A percentile compares a stretch with the other conserved stretches of the same genome.
phyloP scores from a whole-genome alignment of 2,797 vertebrate genomes.

The Cuniculus paca region DNA sequence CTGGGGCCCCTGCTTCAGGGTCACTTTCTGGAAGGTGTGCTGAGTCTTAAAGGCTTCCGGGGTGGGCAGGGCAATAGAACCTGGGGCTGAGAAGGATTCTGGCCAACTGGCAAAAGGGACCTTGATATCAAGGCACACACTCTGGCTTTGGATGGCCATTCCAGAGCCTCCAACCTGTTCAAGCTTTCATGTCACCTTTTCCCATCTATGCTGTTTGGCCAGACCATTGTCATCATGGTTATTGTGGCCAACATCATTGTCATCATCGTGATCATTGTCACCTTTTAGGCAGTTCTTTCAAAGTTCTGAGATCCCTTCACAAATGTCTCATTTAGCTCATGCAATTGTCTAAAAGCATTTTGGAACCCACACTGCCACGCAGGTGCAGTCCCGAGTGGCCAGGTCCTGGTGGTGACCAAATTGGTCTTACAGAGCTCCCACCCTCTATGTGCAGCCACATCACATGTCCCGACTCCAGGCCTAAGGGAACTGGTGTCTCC shows the following conservation, averaged over 20 bases:
- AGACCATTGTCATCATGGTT: neutral
- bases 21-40: too few species aligned
- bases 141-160: neutral
- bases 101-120: neutral
- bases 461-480: neutral
- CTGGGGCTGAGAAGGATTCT: neutral
- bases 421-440: neutral
- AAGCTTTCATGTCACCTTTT: neutral
- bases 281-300: constrained; percentile 6
- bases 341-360: neutral
- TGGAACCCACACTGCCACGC: neutral
- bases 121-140: neutral
- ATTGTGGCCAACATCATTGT: neutral
- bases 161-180: neutral
- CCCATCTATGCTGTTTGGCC: neutral
- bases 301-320: neutral
- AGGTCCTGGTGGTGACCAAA: neutral
- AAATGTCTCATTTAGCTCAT: constrained; percentile 1
- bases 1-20: too few species aligned
- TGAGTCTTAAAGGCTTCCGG: neutral
- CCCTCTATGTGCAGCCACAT: neutral
- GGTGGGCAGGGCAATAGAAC: neutral
- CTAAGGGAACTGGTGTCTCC: neutral
- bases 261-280: neutral
- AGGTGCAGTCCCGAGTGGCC: neutral